These are phyloP conservation scores for Coracopsis vasa DNA, from an alignment of 2,113 vertebrate species.

Conservation along the genomic window DNA sequence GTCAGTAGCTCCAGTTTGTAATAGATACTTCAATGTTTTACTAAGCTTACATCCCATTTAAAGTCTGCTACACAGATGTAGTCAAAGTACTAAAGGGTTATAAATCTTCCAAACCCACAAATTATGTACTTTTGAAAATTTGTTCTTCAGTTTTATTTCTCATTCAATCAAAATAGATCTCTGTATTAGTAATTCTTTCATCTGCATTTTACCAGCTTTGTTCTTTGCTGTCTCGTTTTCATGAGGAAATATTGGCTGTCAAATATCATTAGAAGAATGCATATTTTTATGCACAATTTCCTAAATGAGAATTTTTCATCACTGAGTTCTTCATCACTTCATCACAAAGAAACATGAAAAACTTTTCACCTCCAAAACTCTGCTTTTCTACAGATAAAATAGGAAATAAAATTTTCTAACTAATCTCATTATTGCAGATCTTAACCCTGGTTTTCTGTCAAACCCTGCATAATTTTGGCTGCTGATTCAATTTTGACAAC, in stretches of 20 bases:
- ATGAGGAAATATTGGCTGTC: not conserved
- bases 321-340: not conserved
- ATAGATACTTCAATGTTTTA: not conserved
- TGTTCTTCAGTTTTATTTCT: not conserved
- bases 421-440: not conserved
- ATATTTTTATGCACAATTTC: not conserved
- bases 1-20: not conserved
- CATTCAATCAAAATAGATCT: not conserved
- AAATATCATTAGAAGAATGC: not conserved
- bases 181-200: not conserved
- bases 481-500: not conserved
- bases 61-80: accelerated
- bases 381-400: not conserved
- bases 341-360: not conserved
- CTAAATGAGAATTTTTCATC: not conserved
- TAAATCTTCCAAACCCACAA: not conserved
- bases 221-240: not conserved
- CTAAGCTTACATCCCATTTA: not conserved
- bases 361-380: not conserved
- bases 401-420: not conserved
- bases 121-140: not conserved
- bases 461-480: not conserved
- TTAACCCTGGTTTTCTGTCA: not conserved
- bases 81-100: not conserved
- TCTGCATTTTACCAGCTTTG: not conserved